Evolutionary conservation across 2,888 invertebrate species (phyloP).

Genomic region (Hirtodrosophila cameraria): DNA sequence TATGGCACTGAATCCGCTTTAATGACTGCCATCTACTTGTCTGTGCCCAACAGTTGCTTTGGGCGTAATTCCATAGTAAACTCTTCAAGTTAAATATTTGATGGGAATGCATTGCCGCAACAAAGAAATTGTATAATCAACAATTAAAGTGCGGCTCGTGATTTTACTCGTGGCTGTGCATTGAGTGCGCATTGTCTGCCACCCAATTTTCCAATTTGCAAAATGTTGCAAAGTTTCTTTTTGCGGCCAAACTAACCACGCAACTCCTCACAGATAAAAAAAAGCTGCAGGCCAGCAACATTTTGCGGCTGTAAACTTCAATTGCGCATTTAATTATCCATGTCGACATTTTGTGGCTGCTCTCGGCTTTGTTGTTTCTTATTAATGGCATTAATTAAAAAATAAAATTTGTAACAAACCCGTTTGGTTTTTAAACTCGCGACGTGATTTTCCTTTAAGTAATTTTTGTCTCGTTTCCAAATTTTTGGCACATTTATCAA

Average conservation of each 20-base stretch:
- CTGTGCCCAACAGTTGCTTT: constrained; percentile 16
- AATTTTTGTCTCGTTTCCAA: constrained; percentile 17
- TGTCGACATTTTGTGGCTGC: constrained; percentile 55
- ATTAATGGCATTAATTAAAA: constrained; percentile 79
- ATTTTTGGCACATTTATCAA: constrained; percentile 42
- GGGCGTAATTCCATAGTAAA: constrained; percentile 15
- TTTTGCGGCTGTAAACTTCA: constrained; percentile 73
- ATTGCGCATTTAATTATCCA: constrained; percentile 76
- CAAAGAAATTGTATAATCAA: constrained; percentile 62
- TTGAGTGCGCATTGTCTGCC: constrained; percentile 59
- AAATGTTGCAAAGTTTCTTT: constrained; percentile 66
- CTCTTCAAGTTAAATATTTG: constrained; percentile 59
- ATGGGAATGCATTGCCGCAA: constrained; percentile 39
- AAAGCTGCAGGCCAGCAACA: constrained; percentile 31
- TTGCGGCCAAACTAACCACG: constrained; percentile 19
- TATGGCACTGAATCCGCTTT: constrained; percentile 43
- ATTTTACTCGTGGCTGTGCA: constrained; percentile 50
- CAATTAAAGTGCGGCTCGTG: constrained; percentile 65
- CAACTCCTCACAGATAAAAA: constrained; percentile 1
- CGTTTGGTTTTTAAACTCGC: constrained; percentile 42
- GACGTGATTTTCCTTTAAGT: constrained; percentile 25
- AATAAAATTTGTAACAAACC: constrained; percentile 68
- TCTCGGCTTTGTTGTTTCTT: constrained; percentile 24
- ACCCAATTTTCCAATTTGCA: constrained; percentile 57
- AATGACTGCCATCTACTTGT: background rate